A percentile compares a stretch with the other conserved stretches of the same genome.
These are phyloP conservation scores for Pollenia labialis DNA, from an alignment of 2,888 invertebrate species.

Conservation along the genomic window DNA sequence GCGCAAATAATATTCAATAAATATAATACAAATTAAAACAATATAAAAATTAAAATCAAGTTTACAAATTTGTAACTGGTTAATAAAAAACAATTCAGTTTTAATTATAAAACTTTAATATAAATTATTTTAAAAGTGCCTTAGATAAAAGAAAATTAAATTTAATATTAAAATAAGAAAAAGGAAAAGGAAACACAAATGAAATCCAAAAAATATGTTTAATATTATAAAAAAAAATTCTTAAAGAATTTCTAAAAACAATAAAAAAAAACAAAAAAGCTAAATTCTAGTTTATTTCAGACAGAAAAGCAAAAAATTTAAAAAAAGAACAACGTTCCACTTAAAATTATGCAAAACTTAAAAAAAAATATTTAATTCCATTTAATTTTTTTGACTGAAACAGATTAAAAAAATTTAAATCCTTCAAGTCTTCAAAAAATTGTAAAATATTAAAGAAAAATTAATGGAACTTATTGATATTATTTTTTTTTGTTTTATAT, in stretches of 20 bases:
- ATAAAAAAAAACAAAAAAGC: not conserved
- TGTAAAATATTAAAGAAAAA: constrained; percentile 23
- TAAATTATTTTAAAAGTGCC: constrained; percentile 72
- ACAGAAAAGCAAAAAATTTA: constrained; percentile 13
- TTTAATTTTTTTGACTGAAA: constrained; percentile 51
- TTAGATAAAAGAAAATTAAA: constrained; percentile 66
- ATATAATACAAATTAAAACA: constrained; percentile 63
- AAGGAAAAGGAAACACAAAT: constrained; percentile 1
- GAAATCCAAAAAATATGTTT: constrained; percentile 15
- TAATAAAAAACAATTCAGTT: constrained; percentile 24
- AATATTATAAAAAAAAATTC: constrained; percentile 41
- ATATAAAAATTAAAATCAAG: constrained; percentile 70
- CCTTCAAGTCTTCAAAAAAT: constrained; percentile 53
- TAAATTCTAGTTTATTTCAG: constrained; percentile 3
- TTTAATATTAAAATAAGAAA: constrained; percentile 65
- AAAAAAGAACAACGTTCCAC: constrained; percentile 20
- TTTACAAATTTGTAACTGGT: not conserved
- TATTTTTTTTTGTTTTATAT: constrained; percentile 10
- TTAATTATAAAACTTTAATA: constrained; percentile 68
- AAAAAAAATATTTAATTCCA: constrained; percentile 15
- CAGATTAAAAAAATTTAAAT: constrained; percentile 32
- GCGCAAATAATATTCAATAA: constrained; percentile 70
- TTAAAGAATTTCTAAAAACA: constrained; percentile 53
- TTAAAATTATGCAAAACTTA: constrained; percentile 23
- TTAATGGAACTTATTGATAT: not conserved